Conservation (phyloP, 2,888 invertebrate species). For the Erebia epiphron region DNA sequence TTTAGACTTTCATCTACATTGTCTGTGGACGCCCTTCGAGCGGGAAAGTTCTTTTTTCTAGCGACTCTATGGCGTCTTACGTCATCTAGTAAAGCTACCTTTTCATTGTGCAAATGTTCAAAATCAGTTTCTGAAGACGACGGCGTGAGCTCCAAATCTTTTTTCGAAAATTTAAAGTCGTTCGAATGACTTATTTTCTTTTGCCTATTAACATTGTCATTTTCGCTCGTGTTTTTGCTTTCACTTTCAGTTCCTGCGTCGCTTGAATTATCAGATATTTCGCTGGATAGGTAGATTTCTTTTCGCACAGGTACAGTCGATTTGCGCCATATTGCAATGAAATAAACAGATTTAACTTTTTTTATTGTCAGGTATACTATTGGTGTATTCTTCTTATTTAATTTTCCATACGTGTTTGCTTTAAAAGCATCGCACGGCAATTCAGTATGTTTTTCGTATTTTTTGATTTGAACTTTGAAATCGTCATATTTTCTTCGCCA, state of each 20-base stretch:
- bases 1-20: slow-evolving; percentile 67
- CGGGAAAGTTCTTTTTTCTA: slow-evolving; percentile 63
- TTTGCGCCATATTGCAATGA: slow-evolving; percentile 60
- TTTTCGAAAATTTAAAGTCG: slow-evolving; percentile 57
- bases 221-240: slow-evolving; percentile 48
- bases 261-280: slow-evolving; percentile 51
- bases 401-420: slow-evolving; percentile 49
- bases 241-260: slow-evolving; percentile 45
- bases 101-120: slow-evolving; percentile 53
- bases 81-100: slow-evolving; percentile 59
- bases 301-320: background rate
- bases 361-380: slow-evolving; percentile 53
- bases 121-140: slow-evolving; percentile 68
- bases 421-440: slow-evolving; percentile 51
- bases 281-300: slow-evolving; percentile 42
- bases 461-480: slow-evolving; percentile 48
- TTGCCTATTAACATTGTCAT: slow-evolving; percentile 40
- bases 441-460: slow-evolving; percentile 53
- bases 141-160: slow-evolving; percentile 61
- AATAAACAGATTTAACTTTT: slow-evolving; percentile 40
- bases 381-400: slow-evolving; percentile 46
- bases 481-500: slow-evolving; percentile 44
- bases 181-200: slow-evolving; percentile 37
- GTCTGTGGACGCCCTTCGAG: slow-evolving; percentile 50
- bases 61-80: slow-evolving; percentile 61